Base-by-base conservation (phyloP, 2,797 vertebrate species). In the Crypturellus tataupa region DNA sequence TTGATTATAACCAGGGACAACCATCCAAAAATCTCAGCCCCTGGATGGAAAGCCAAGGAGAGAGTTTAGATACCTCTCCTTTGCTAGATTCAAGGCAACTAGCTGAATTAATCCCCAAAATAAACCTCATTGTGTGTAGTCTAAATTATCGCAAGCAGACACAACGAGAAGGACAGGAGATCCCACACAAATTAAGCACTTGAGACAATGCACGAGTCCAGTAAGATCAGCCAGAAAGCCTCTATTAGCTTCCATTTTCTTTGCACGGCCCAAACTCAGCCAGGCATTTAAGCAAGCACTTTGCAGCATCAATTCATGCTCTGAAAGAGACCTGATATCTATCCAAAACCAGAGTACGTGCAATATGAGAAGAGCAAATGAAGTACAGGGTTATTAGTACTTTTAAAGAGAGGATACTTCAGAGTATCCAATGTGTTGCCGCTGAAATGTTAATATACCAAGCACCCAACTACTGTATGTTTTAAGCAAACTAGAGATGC, bases 401-500 rank as follows among this genome's bases (percentile, higher is more conserved):
- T 70, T 92, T 88, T 65, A 3, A 56, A 44, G 63, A 68, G 56
- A 58, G 6, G 8, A 75, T 42, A 37, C 5, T 60, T n/a, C 35
- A 31, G 60, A n/a, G 7, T 53, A 55, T 65, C 89, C 70, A 55
- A 85, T 67, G 24, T 37, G 75, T 39, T 35, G 12, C 23, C 67
- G 12, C 17, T 67, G 21, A 90, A 90, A 75, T 19, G 33, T 67
- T 89, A 75, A 80, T 80, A 35, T 27, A 90, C n/a, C 84, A 71
- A 96, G 68, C 18, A 90, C 79, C 47, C 78, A 90, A 94, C 83
- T 94, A 91, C 49, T 47, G 46, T 76, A 79, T 87, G 77, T 97
- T 97, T 97, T 94, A 96, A 83, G 21, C 62, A 95, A 96, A 77
- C 6, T 69, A 90, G 91, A 96, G 96, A 94, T 86, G 86, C 90